phyloP scores from a whole-genome alignment of 1,140 invertebrate genomes.

The Metopolophium dirhodum region DNA sequence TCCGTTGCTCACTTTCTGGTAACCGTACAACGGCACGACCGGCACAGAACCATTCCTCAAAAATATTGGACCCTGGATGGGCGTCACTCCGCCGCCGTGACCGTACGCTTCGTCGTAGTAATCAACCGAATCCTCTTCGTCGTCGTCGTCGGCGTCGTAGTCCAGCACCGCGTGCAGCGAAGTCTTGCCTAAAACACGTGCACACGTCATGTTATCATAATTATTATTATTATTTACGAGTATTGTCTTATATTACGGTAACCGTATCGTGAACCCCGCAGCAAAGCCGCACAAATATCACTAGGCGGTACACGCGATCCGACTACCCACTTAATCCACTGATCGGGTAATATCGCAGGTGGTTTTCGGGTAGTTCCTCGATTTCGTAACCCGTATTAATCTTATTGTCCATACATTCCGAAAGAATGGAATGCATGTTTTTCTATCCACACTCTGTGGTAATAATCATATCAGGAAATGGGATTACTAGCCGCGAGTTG shows the following conservation, averaged over 20 bases:
- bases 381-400: not conserved
- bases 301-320: no score
- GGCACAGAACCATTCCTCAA: slow-evolving; percentile 80
- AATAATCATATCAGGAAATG: not conserved
- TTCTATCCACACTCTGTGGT: not conserved
- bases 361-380: not conserved
- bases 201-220: no score
- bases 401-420: not conserved
- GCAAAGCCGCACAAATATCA: no score
- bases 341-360: no score
- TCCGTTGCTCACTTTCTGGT: slow-evolving; percentile 81
- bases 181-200: slow-evolving; percentile 66
- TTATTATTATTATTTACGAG: no score
- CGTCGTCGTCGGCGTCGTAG: slow-evolving; percentile 67
- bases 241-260: no score
- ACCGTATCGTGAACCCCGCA: not conserved
- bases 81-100: slow-evolving; percentile 68
- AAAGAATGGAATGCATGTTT: slow-evolving; percentile 62
- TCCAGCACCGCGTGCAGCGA: slow-evolving; percentile 75
- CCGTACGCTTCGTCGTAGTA: slow-evolving; percentile 62
- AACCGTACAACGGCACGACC: slow-evolving; percentile 84
- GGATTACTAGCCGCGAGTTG: not conserved
- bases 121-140: slow-evolving; percentile 67
- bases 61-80: slow-evolving; percentile 81
- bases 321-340: no score